Conservation (phyloP, 2,113 vertebrate species). For the Murina feae region DNA sequence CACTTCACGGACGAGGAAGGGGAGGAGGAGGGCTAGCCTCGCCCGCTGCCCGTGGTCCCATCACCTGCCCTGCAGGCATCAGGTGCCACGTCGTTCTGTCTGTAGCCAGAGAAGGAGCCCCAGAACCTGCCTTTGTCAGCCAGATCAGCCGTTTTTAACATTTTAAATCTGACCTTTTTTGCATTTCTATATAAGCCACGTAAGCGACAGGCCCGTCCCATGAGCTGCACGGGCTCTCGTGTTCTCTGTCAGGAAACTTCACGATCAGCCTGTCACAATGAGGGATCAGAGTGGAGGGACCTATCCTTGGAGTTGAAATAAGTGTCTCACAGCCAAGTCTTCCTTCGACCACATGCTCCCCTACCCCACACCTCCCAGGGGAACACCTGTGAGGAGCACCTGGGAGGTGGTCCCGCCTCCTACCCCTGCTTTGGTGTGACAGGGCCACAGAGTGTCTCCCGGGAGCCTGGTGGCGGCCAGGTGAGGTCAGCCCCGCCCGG, state of each 20-base stretch:
- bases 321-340: slow-evolving; percentile 10
- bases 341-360: not conserved
- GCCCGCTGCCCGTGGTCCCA: rapidly evolving
- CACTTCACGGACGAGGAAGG: slow-evolving; percentile 80
- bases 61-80: not conserved
- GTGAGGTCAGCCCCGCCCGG: slow-evolving; percentile 35
- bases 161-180: slow-evolving; percentile 39
- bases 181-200: slow-evolving; percentile 33
- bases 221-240: no score
- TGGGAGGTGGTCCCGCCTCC: not conserved
- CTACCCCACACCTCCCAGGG: not conserved
- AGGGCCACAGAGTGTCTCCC: no score
- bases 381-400: not conserved
- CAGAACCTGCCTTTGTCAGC: slow-evolving; percentile 2
- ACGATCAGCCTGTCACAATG: not conserved
- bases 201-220: not conserved
- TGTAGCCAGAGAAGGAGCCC: not conserved
- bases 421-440: no score
- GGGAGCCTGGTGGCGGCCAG: not conserved
- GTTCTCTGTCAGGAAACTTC: not conserved
- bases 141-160: not conserved
- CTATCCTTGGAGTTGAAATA: not conserved
- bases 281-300: not conserved
- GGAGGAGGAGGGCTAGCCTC: slow-evolving; percentile 34
- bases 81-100: not conserved